A percentile compares a stretch with the other conserved stretches of the same genome.
Evolutionary conservation across 2,113 vertebrate genomes (phyloP).

Genomic region (Cyanocitta stelleri): DNA sequence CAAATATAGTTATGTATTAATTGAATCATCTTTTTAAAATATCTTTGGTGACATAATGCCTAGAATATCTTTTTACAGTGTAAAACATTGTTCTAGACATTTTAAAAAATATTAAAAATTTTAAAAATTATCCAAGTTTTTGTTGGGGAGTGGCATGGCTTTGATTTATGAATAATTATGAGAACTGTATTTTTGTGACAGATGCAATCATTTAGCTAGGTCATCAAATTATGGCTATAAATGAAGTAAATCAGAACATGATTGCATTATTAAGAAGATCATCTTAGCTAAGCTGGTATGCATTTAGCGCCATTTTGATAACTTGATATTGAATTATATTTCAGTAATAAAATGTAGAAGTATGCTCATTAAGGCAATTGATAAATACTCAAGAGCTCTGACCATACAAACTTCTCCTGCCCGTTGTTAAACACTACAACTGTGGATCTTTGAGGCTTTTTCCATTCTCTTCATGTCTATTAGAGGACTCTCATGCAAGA

Average conservation of each 20-base stretch:
- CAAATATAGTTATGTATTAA: background rate
- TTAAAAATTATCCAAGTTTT: background rate
- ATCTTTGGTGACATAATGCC: background rate
- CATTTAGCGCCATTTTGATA: constrained; percentile 24
- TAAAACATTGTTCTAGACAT: background rate
- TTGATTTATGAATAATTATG: background rate
- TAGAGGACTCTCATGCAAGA: background rate
- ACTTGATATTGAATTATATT: constrained; percentile 17
- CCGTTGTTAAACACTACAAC: background rate
- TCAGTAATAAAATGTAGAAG: constrained; percentile 33
- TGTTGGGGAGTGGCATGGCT: background rate
- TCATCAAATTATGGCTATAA: constrained; percentile 4
- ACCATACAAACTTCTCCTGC: background rate
- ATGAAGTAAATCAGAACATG: constrained; percentile 2
- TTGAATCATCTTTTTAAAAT: background rate
- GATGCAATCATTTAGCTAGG: background rate
- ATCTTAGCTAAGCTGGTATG: background rate
- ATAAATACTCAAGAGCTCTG: background rate
- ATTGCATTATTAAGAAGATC: constrained; percentile 15
- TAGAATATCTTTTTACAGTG: background rate
- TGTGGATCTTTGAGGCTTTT: background rate
- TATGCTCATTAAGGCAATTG: background rate
- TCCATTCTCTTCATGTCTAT: background rate
- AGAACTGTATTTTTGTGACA: background rate
- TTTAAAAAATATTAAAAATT: background rate